Conservation (phyloP, 2,888 invertebrate genomes). For the Dryobotodes eremita region DNA sequence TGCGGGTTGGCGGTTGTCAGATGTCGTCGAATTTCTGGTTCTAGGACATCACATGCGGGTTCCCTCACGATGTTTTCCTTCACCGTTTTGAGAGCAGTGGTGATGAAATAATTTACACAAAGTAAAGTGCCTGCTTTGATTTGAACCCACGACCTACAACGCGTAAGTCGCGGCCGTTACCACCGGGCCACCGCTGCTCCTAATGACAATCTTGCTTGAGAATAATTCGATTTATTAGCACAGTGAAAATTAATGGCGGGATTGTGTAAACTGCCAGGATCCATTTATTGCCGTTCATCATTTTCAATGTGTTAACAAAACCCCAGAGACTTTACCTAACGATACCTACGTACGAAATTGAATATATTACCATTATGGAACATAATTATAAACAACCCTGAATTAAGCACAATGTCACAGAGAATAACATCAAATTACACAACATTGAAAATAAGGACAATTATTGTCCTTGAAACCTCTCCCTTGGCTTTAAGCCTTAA, state of each 20-base stretch:
- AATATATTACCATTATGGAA: conserved; percentile 27
- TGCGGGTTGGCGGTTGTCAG: no score
- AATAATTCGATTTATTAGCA: conserved; percentile 24
- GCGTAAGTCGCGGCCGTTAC: no score
- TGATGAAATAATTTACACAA: no score
- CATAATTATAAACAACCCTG: conserved; percentile 36
- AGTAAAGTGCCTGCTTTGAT: no score
- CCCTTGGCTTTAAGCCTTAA: conserved; percentile 4
- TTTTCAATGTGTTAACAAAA: conserved; percentile 29
- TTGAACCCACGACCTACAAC: no score
- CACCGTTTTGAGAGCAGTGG: no score
- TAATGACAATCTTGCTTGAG: not conserved
- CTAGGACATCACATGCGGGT: no score
- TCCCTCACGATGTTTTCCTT: no score
- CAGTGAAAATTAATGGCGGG: conserved; percentile 21
- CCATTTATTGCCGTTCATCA: conserved; percentile 39
- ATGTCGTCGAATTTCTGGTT: no score
- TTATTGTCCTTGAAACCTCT: conserved; percentile 27
- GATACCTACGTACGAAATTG: conserved; percentile 6
- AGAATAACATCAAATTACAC: conserved; percentile 24
- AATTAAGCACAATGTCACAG: conserved; percentile 36
- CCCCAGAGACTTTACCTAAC: not conserved
- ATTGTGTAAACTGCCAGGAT: conserved; percentile 20
- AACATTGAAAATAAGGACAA: conserved; percentile 16
- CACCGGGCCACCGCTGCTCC: no score